Evolutionary conservation across 2,113 vertebrate species (phyloP).

Genomic region (Panthera leo): DNA sequence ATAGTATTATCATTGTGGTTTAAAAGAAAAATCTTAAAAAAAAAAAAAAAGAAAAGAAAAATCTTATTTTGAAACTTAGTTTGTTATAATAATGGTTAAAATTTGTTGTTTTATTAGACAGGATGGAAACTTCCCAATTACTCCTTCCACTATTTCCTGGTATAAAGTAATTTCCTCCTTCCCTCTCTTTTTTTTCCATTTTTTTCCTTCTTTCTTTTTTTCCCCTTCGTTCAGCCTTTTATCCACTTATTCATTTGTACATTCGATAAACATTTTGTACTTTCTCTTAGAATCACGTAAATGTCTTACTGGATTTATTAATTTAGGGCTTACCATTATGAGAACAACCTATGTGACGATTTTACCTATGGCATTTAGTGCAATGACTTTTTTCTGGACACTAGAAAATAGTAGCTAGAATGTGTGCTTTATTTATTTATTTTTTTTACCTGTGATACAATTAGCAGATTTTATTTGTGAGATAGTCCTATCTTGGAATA

Average conservation of each 20-base stretch:
- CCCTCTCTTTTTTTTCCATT: neutral
- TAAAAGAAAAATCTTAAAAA: neutral
- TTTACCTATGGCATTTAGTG: neutral
- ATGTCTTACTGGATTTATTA: neutral
- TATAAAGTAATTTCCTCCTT: neutral
- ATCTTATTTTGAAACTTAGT: slow-evolving; percentile 36
- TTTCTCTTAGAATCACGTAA: slow-evolving; percentile 1
- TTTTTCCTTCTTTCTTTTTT: neutral
- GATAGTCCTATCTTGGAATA: neutral
- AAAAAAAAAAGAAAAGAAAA: neutral
- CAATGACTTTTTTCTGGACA: neutral
- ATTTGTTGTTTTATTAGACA: slow-evolving; percentile 43
- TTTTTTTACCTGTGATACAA: neutral
- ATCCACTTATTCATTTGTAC: slow-evolving; percentile 5
- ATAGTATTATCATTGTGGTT: neutral
- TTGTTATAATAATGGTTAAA: neutral
- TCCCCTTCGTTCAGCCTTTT: neutral
- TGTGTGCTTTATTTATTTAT: neutral
- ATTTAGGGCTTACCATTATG: neutral
- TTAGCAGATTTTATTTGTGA: neutral
- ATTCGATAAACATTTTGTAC: slow-evolving; percentile 21
- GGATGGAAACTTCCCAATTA: neutral
- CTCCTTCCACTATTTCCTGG: neutral
- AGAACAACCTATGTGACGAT: neutral
- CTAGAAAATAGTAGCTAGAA: slow-evolving; percentile 4